phyloP scores from a whole-genome alignment of 92 coral and sea anemone species.

The Muricea muricata region DNA sequence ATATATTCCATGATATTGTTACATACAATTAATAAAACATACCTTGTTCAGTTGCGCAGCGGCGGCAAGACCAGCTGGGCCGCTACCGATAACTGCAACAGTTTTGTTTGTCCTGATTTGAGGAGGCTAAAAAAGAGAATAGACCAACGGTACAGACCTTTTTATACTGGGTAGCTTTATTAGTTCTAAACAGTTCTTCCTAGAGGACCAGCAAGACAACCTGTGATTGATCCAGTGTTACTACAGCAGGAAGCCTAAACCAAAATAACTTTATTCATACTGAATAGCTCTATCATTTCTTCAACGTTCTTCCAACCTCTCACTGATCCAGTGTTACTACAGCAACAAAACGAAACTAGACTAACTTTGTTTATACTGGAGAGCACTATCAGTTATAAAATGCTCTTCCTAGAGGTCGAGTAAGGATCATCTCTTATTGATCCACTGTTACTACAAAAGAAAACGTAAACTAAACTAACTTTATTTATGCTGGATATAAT shows the following conservation, averaged over 20 bases:
- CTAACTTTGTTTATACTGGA: too few species aligned
- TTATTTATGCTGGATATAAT: too few species aligned
- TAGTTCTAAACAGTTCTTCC: background rate
- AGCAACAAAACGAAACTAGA: background rate
- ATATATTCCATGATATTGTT: background rate
- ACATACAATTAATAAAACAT: background rate
- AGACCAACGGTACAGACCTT: too few species aligned
- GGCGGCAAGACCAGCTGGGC: slow-evolving; percentile 95
- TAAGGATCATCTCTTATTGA: too few species aligned
- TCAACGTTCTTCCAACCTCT: background rate
- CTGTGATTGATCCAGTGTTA: background rate
- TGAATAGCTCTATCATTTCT: too few species aligned
- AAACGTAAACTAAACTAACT: too few species aligned
- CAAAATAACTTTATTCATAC: too few species aligned
- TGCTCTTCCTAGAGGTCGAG: too few species aligned
- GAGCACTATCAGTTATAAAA: background rate
- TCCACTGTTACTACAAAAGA: too few species aligned
- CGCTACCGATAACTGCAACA: slow-evolving; percentile 93
- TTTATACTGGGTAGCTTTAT: background rate
- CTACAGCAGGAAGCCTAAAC: too few species aligned
- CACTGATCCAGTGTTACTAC: background rate
- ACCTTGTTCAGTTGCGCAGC: slow-evolving; percentile 98
- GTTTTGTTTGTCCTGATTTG: slow-evolving; percentile 76
- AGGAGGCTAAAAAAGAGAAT: slow-evolving; percentile 69
- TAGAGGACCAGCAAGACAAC: too few species aligned